A percentile compares a stretch with the other conserved stretches of the same genome.
These are phyloP conservation scores for Agrochola lota DNA, from an alignment of 2,888 invertebrate genomes.

Conservation along the genomic window DNA sequence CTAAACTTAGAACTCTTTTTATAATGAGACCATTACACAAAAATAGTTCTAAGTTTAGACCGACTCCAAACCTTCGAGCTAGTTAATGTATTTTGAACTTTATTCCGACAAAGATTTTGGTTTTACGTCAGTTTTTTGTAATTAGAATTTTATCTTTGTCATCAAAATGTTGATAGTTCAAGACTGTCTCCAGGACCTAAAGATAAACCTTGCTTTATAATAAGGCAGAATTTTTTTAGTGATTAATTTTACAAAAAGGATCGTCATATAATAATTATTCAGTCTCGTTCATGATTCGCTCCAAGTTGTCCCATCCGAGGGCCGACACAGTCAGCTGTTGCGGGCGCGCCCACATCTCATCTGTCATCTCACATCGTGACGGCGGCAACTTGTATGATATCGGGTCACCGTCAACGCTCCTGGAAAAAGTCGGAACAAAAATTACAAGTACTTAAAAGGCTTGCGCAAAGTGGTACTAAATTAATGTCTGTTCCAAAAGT, in stretches of 20 bases:
- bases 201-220: no score
- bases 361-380: constrained; percentile 80
- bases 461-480: background rate
- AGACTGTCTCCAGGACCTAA: no score
- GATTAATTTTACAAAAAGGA: constrained; percentile 1
- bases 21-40: no score
- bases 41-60: no score
- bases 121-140: no score
- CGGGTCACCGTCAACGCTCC: constrained; percentile 85
- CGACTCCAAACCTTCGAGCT: no score
- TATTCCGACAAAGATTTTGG: no score
- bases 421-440: constrained; percentile 64
- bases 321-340: constrained; percentile 77
- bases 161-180: no score
- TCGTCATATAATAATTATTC: constrained; percentile 21
- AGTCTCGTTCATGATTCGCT: constrained; percentile 55
- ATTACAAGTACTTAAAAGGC: background rate
- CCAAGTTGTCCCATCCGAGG: constrained; percentile 72
- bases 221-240: background rate
- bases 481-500: no score
- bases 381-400: constrained; percentile 86
- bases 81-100: no score
- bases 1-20: no score
- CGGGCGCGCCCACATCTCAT: constrained; percentile 84
- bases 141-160: no score